Evolutionary conservation across 2,888 invertebrate genomes (phyloP).

Genomic region (Argyresthia albistria): DNA sequence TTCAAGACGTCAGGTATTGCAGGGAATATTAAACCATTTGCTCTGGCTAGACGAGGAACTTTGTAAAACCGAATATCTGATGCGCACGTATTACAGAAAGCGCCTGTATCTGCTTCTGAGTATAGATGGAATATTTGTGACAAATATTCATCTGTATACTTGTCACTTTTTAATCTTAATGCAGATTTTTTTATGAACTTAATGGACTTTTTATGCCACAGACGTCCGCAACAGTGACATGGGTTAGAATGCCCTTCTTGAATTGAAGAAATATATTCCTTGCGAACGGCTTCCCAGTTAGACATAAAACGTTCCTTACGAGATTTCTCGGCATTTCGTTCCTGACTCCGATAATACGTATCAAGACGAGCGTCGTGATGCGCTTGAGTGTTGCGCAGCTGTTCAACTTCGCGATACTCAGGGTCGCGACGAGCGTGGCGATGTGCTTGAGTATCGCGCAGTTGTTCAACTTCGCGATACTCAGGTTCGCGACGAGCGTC

Average conservation of each 20-base stretch:
- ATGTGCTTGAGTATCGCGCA: too few species aligned
- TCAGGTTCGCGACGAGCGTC: too few species aligned
- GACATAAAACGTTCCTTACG: too few species aligned
- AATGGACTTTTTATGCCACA: conserved; percentile 8
- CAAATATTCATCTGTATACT: conserved; percentile 5
- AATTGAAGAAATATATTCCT: not conserved
- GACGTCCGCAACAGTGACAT: conserved; percentile 5
- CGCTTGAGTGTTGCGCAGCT: too few species aligned
- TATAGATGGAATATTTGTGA: conserved; percentile 4
- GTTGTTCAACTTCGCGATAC: too few species aligned
- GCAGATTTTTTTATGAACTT: not conserved
- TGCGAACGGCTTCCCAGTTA: not conserved
- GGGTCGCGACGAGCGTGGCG: too few species aligned
- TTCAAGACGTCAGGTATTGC: conserved; percentile 11
- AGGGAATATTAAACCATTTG: conserved; percentile 13
- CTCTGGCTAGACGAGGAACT: conserved; percentile 13
- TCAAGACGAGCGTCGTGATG: too few species aligned
- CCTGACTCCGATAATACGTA: too few species aligned
- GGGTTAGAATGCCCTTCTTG: conserved; percentile 1
- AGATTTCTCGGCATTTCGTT: too few species aligned
- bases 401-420: too few species aligned
- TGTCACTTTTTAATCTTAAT: conserved; percentile 1
- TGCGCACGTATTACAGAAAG: conserved; percentile 6
- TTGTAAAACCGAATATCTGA: conserved; percentile 9
- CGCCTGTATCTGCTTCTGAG: conserved; percentile 1